Evolutionary conservation across 1,140 invertebrate genomes (phyloP).

Genomic region (Drosophila parvula): DNA sequence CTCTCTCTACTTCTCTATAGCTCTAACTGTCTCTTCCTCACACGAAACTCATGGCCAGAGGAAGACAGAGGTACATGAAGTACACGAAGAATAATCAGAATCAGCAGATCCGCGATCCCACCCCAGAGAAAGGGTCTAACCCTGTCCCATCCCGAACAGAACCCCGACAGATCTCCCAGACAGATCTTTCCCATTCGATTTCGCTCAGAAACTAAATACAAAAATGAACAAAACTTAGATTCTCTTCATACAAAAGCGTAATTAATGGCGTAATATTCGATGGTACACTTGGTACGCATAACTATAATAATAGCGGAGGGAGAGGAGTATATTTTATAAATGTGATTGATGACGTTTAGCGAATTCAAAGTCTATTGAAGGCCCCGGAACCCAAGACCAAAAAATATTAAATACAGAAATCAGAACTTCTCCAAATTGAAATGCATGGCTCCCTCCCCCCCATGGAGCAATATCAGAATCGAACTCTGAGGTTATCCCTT

Average conservation of each 20-base stretch:
- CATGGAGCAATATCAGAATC: slow-evolving; percentile 23
- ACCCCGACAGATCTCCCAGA: slow-evolving; percentile 1
- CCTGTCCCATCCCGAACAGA: slow-evolving; percentile 25
- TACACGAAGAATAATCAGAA: slow-evolving; percentile 12
- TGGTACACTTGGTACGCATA: slow-evolving; percentile 38
- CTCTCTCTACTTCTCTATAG: slow-evolving; percentile 17
- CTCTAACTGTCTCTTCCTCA: slow-evolving; percentile 13
- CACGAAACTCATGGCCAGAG: not conserved
- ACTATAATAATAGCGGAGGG: slow-evolving; percentile 15
- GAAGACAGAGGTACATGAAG: slow-evolving; percentile 6
- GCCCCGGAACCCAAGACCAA: slow-evolving; percentile 34
- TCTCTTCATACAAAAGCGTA: slow-evolving; percentile 46
- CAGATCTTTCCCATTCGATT: slow-evolving; percentile 28
- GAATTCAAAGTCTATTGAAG: slow-evolving; percentile 42
- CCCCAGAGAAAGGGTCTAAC: slow-evolving; percentile 53
- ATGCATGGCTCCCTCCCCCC: not conserved
- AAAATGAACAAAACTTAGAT: slow-evolving; percentile 27
- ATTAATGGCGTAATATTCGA: slow-evolving; percentile 36
- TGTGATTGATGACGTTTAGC: slow-evolving; percentile 68
- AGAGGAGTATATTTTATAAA: slow-evolving; percentile 66
- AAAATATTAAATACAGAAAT: slow-evolving; percentile 26
- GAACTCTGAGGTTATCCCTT: not conserved
- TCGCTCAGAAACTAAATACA: slow-evolving; percentile 21
- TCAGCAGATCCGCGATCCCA: slow-evolving; percentile 45
- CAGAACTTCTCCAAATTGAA: not conserved